Evolutionary conservation across 64 coral and sea anemone species (phyloP), one percentile per base, ranked within the genome.

Genomic region (Montipora cactus): DNA sequence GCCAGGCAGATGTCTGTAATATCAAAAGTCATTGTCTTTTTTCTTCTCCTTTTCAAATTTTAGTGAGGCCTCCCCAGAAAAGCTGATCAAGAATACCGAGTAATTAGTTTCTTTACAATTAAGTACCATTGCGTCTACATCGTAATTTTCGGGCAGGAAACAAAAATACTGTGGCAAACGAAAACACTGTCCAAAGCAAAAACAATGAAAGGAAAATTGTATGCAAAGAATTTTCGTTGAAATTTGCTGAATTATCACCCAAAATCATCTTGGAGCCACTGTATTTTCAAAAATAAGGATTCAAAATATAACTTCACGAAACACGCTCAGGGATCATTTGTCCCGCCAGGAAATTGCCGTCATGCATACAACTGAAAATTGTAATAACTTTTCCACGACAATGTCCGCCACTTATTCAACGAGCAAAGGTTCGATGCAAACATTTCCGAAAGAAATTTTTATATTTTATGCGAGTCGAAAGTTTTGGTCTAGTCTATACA

Each of bases 341-440:
- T 70, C 62, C 62, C 69, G 70, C 82, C 82, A 71, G 82, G 82
- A 86, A 84, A 86, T 86, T 86, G 82, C 44, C 19, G 16, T 28
- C 66, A 49, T 37, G 37, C 37, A 37, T 37, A 37, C 37, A 37
- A 37, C 37, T 37, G 37, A 37, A 37, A 37, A 37, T 37, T 37
- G 37, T 37, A 25, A 67, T 67, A 67, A 84, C 44, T 72, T 71
- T 70, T 44, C 79, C 52, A 1, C 3, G 79, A 86, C 61, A 59
- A 47, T 86, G 44, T 50, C 62, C 68, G 2, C 37, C 1, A 47
- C 5, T 84, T 67, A 47, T 45, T 5, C 44, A 84, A 68, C 61
- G 67, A 67, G 67, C 81, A 84, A 47, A 47, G 59, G 67, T 67
- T 58, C 14, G 9, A 10, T 48, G 25, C 13, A 62, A 48, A 37